Evolutionary conservation across 2,888 invertebrate genomes (phyloP), one percentile per base, ranked within the genome.

Genomic region (Zaprionus obscuricornis): DNA sequence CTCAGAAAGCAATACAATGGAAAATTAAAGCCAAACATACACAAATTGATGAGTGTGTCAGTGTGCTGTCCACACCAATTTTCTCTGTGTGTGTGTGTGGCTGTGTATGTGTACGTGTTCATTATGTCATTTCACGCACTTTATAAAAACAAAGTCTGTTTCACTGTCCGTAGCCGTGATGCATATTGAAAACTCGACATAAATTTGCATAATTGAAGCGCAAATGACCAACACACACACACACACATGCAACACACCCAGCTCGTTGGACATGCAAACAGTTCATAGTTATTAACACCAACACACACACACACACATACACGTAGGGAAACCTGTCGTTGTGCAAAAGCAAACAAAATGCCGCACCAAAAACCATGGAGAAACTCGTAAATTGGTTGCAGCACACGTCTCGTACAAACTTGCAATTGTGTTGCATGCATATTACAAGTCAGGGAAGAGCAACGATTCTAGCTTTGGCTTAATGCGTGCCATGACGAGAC

Each of bases 1-100:
- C 20, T 37, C 42, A 27, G 37, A 55, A 17, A 29, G 60, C 73
- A 74, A 57, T 67, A 43, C 45, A 56, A 37, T 66, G 79, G 79
- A 79, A 78, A 82, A 78, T 78, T 62, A 62, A 78, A 73, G 82
- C 42, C 69, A 58, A 68, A 29, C 49, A 11, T 47, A 43, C 27
- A 22, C 16, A 17, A 43, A 57, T 3, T 18, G 3, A 11, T 13
- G 13, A 8, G 24, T 11, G 11, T 40, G 46, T 17, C 22, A 26
- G 7, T 42, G n/a, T 31, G 22, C 22, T 27, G 8, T 8, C 10
- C 7, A 22, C 33, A 49, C 22, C 22, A 8, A 49, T 65, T 39
- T 42, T 57, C 34, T 31, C 16, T 50, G 14, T 13, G 5, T 7
- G 8, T 22, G 39, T 33, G 11, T 14, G 33, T 33, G 33, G 11